Percentiles rank a stretch among this genome's conserved stretches.
These are phyloP conservation scores for Ericerus pela DNA, from an alignment of 1,140 invertebrate genomes.

Conservation along the genomic window DNA sequence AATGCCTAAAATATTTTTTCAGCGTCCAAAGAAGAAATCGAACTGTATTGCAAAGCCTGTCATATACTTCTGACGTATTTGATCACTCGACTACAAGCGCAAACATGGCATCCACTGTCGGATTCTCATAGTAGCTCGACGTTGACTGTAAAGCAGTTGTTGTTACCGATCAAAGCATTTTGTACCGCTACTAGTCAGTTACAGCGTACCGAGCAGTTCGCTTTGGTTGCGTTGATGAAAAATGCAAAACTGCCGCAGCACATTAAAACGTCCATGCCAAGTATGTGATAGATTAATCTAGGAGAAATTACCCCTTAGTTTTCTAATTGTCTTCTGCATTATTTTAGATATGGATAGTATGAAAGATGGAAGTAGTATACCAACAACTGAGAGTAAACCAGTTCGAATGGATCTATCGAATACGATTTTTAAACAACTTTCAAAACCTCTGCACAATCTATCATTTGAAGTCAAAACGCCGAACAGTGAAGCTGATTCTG, in stretches of 20 bases:
- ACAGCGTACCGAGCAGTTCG: conserved; percentile 40
- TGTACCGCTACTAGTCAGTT: conserved; percentile 42
- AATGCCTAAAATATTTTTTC: conserved; percentile 18
- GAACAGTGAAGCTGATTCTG: background rate
- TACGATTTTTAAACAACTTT: background rate
- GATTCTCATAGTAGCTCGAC: conserved; percentile 7
- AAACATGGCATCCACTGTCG: background rate
- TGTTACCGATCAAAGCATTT: conserved; percentile 42
- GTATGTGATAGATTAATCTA: no score
- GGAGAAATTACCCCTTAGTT: background rate
- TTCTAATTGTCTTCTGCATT: background rate
- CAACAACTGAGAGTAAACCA: background rate
- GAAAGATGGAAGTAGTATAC: background rate
- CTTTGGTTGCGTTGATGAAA: conserved; percentile 47
- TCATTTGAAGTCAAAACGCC: background rate
- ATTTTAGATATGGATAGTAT: background rate
- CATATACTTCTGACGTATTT: conserved; percentile 41
- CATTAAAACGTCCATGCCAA: conserved; percentile 36
- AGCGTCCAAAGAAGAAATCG: conserved; percentile 48
- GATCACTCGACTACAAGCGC: conserved; percentile 35
- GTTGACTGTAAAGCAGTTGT: conserved; percentile 37
- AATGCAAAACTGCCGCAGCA: conserved; percentile 45
- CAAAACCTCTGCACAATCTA: background rate
- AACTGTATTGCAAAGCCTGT: conserved; percentile 39
- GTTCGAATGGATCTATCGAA: background rate